phyloP scores from a whole-genome alignment of 2,113 vertebrate genomes.

The Cryptotis parvus region DNA sequence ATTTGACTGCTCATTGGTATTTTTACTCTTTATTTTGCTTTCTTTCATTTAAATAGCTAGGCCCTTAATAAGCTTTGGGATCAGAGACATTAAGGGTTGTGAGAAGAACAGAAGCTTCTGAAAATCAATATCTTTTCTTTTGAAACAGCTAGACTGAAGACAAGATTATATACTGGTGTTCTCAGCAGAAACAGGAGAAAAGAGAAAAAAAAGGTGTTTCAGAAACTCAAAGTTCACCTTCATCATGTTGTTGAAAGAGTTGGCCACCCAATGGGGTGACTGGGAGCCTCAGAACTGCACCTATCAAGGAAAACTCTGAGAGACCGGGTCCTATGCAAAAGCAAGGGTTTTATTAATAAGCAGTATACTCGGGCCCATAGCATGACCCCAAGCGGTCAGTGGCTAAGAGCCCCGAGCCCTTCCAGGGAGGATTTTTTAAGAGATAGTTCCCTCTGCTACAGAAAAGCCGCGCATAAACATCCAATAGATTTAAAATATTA shows the following conservation, averaged over 20 bases:
- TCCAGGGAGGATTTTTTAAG: too few species aligned
- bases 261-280: too few species aligned
- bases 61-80: background rate
- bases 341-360: too few species aligned
- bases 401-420: too few species aligned
- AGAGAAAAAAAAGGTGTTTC: background rate
- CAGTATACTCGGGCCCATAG: too few species aligned
- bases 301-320: too few species aligned
- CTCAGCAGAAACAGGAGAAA: background rate
- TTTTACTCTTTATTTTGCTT: conserved; percentile 27
- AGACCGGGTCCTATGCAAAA: too few species aligned
- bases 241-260: background rate
- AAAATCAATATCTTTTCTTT: conserved; percentile 44
- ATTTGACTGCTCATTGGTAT: background rate
- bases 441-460: too few species aligned
- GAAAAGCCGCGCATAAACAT: too few species aligned
- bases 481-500: too few species aligned
- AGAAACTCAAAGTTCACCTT: conserved; percentile 25
- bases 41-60: conserved; percentile 24
- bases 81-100: background rate
- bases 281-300: too few species aligned
- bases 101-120: conserved; percentile 33
- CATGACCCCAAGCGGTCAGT: too few species aligned
- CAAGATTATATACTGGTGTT: background rate
- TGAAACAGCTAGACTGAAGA: conserved; percentile 4